phyloP scores from a whole-genome alignment of 1,140 invertebrate species.

The Idris sp. region DNA sequence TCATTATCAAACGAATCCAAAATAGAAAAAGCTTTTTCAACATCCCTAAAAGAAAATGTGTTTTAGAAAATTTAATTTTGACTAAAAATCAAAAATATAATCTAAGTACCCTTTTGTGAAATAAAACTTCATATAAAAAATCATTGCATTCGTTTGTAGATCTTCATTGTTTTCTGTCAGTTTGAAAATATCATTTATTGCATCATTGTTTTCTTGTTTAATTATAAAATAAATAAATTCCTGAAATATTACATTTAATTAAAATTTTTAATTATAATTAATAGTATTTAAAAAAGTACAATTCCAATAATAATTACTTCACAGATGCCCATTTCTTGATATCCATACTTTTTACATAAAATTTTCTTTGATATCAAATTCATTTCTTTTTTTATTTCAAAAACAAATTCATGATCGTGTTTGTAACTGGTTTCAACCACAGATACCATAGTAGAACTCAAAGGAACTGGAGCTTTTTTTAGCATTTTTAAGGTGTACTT shows the following conservation, averaged over 20 bases:
- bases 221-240: conserved; percentile 68
- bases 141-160: conserved; percentile 61
- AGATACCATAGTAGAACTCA: conserved; percentile 65
- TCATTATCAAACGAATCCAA: conserved; percentile 64
- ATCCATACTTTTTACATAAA: conserved; percentile 72
- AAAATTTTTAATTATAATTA: no score
- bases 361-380: conserved; percentile 67
- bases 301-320: conserved; percentile 45
- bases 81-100: conserved; percentile 6
- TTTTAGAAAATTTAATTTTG: no score
- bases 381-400: conserved; percentile 65
- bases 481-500: conserved; percentile 66
- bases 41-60: conserved; percentile 61
- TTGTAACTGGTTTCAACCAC: conserved; percentile 63
- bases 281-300: no score
- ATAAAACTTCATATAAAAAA: conserved; percentile 59
- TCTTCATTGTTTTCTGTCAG: conserved; percentile 67
- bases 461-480: conserved; percentile 70
- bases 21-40: conserved; percentile 63
- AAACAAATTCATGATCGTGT: conserved; percentile 65
- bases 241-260: conserved; percentile 60
- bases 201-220: conserved; percentile 62
- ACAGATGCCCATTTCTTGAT: conserved; percentile 65
- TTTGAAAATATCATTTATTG: conserved; percentile 67
- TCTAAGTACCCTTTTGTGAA: conserved; percentile 62